phyloP scores from a whole-genome alignment of 2,113 vertebrate species.

The Pedetes capensis region DNA sequence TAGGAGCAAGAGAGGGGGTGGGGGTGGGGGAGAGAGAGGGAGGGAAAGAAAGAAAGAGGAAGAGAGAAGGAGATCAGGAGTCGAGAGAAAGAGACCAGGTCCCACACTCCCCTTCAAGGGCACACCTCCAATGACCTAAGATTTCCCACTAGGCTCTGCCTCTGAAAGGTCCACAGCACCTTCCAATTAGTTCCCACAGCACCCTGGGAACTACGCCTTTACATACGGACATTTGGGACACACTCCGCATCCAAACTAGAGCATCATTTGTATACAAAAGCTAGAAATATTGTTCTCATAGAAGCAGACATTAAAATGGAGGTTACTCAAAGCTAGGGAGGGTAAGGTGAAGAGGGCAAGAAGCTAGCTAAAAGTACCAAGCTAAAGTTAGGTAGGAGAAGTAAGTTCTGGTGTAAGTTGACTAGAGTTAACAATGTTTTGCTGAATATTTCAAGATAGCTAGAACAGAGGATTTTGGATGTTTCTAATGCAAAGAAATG shows the following conservation, averaged over 20 bases:
- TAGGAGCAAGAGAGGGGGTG: neutral
- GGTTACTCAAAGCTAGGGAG: neutral
- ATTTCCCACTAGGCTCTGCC: neutral
- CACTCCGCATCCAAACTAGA: neutral
- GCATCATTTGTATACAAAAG: neutral
- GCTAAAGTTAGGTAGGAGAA: neutral
- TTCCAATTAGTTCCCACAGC: neutral
- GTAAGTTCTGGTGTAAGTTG: neutral
- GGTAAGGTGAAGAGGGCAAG: neutral
- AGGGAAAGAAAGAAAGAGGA: too few species aligned
- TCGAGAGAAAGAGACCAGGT: neutral
- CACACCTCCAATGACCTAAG: neutral
- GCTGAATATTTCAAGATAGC: neutral
- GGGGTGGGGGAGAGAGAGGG: too few species aligned
- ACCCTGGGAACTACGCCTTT: neutral
- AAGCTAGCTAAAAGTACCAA: neutral
- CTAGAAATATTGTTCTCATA: neutral
- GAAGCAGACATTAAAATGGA: neutral
- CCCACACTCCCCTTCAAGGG: neutral
- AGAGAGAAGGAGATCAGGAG: too few species aligned
- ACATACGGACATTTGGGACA: too few species aligned
- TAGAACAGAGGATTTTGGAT: neutral
- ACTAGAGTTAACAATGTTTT: neutral
- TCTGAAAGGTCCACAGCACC: too few species aligned
- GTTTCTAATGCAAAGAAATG: neutral